Conservation (phyloP, 2,113 vertebrate species). For the Varanus salvator region DNA sequence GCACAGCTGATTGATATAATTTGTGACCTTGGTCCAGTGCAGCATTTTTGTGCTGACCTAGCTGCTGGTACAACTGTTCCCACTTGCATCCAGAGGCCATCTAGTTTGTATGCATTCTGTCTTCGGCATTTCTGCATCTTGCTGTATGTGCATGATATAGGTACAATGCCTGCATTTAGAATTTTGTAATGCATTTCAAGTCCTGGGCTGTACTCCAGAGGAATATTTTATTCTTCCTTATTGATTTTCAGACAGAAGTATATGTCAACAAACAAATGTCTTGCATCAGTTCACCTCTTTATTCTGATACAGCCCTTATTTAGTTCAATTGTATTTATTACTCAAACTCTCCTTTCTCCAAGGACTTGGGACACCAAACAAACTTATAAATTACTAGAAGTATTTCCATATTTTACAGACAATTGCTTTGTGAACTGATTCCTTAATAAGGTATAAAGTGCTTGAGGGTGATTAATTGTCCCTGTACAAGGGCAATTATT, state of each 20-base stretch:
- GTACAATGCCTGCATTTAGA: background rate
- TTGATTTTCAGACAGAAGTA: constrained; percentile 5
- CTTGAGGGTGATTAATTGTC: constrained; percentile 7
- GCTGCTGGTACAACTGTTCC: background rate
- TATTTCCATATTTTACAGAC: background rate
- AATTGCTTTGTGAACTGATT: constrained; percentile 16
- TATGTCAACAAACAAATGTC: constrained; percentile 25
- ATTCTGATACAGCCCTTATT: constrained; percentile 26
- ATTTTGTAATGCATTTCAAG: background rate
- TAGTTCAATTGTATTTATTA: constrained; percentile 11
- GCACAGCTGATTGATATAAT: background rate
- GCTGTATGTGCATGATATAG: background rate
- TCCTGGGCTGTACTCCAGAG: constrained; percentile 1
- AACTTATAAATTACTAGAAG: constrained; percentile 23
- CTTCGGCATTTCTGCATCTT: background rate
- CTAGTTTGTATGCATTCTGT: background rate
- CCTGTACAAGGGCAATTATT: background rate
- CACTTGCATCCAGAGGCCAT: background rate
- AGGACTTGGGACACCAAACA: background rate
- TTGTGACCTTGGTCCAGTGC: background rate
- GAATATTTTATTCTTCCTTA: background rate
- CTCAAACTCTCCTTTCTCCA: background rate
- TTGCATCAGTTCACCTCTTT: constrained; percentile 5
- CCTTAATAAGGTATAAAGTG: constrained; percentile 1
- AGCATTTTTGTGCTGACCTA: background rate